Evolutionary conservation across 2,888 invertebrate species (phyloP), one percentile per base, ranked within the genome.

Genomic region (Cerastis rubricosa): DNA sequence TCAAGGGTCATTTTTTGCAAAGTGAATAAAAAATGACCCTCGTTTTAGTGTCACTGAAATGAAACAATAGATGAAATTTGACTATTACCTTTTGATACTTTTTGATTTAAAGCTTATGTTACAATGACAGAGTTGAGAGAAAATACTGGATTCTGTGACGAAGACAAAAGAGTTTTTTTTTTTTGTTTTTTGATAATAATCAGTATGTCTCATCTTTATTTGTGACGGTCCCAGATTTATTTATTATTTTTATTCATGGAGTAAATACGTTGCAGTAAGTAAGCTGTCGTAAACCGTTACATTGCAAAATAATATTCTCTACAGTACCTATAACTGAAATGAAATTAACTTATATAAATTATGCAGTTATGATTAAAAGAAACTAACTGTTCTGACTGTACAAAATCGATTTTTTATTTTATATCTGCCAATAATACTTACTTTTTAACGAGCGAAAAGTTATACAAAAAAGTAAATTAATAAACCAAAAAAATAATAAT

Each of bases 31-130:
- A 88, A 85, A 71, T 84, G 76, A 88, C 90, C 92, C 93, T 91
- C 88, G 87, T 92, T 85, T 89, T 91, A 70, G 88, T 93, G 94
- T 94, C 94, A 94, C 92, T 93, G 92, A 77, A 84, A 90, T 94
- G 95, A 96, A 96, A 96, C 96, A 96, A 96, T 91, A 88, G 90
- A 84, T 89, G 95, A 94, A 96, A 95, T 95, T 94, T 92, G 94
- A 95, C 94, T 94, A 94, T 93, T 83, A 88, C 90, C 93, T 91
- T 94, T 94, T 94, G 91, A 94, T 91, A 92, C 79, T 86, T 92
- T 93, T 94, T 96, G 95, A 95, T 95, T 96, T 96, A 95, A 93
- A 93, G 92, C 92, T 89, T 91, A 89, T 91, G 87, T 91, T 93
- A 93, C 89, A 93, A 93, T 92, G 90, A 91, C 91, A 91, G 88